Evolutionary conservation across 2,888 invertebrate genomes (phyloP).

Genomic region (Phengaris arion): DNA sequence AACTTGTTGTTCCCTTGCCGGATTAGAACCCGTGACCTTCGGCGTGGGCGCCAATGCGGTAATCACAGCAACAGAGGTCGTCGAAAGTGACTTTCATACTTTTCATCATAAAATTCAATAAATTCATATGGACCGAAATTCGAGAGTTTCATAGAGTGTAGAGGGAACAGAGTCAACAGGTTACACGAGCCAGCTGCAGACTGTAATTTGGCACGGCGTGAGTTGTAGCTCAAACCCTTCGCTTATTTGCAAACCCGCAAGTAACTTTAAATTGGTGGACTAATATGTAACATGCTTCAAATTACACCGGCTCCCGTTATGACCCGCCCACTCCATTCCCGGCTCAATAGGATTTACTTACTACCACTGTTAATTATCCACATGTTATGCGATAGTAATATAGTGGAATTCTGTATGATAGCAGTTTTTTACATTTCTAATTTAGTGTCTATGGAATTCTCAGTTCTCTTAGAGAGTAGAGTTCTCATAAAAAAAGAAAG

Average conservation of each 20-base stretch:
- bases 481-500: too few relatives aligned
- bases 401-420: not conserved
- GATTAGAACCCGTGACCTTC: too few relatives aligned
- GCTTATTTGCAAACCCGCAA: conserved; percentile 68
- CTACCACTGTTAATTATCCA: not conserved
- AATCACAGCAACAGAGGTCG: too few relatives aligned
- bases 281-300: conserved; percentile 61
- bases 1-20: too few relatives aligned
- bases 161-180: conserved; percentile 72
- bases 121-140: conserved; percentile 8
- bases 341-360: conserved; percentile 17
- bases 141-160: conserved; percentile 31
- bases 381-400: not conserved
- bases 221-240: conserved; percentile 60
- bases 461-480: too few relatives aligned
- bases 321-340: conserved; percentile 52
- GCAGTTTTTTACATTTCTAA: too few relatives aligned
- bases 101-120: not conserved
- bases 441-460: too few relatives aligned
- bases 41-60: too few relatives aligned
- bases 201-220: conserved; percentile 71
- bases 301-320: conserved; percentile 55
- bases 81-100: not conserved
- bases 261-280: conserved; percentile 68
- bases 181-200: conserved; percentile 67